These are phyloP conservation scores for Orthonevra nobilis DNA, from an alignment of 2,888 invertebrate species.

Conservation along the genomic window DNA sequence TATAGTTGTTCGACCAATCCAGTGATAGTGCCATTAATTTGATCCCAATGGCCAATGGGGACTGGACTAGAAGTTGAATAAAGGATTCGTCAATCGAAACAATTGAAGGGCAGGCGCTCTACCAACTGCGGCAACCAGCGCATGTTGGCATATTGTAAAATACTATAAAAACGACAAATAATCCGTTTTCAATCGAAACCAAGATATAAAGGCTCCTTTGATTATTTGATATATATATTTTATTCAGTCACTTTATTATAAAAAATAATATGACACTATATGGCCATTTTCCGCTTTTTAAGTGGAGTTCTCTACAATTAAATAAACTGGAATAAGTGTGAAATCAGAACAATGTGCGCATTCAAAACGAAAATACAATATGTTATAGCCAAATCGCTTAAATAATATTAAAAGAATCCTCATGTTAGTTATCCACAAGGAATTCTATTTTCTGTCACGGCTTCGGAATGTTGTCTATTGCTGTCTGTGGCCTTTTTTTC, in stretches of 20 bases:
- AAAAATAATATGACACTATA: conserved; percentile 49
- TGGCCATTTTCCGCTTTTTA: neutral
- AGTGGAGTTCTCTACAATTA: conserved; percentile 14
- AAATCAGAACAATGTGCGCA: conserved; percentile 51
- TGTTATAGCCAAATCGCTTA: conserved; percentile 16
- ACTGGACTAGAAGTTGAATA: too few species aligned
- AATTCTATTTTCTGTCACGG: conserved; percentile 17
- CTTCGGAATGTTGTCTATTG: conserved; percentile 19
- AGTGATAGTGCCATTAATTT: too few species aligned
- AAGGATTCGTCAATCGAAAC: too few species aligned
- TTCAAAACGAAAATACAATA: conserved; percentile 17
- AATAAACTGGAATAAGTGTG: conserved; percentile 48
- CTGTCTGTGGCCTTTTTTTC: conserved; percentile 41
- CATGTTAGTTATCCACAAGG: conserved; percentile 1
- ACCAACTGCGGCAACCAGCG: too few species aligned
- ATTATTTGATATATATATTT: too few species aligned
- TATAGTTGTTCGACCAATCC: too few species aligned
- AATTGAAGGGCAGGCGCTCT: too few species aligned
- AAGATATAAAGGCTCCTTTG: too few species aligned
- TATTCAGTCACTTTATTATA: conserved; percentile 47
- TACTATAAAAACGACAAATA: too few species aligned
- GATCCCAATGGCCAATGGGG: too few species aligned
- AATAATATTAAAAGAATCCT: neutral
- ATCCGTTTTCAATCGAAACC: too few species aligned
- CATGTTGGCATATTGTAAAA: too few species aligned